These are phyloP conservation scores for Drosophila busckii DNA, from an alignment of 1,140 invertebrate species.

Conservation along the genomic window DNA sequence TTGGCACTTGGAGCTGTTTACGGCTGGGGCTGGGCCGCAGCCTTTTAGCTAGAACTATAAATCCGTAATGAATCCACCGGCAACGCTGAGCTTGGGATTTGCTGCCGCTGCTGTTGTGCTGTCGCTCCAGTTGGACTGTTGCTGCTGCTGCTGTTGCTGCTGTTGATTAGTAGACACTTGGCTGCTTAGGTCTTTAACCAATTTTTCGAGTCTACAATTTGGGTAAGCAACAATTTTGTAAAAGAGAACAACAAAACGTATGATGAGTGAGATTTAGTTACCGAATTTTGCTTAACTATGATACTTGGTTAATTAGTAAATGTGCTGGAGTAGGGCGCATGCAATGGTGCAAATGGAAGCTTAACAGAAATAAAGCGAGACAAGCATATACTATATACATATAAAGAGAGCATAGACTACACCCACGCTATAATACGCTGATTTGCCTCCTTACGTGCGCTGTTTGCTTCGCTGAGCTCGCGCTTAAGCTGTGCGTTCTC, in stretches of 20 bases:
- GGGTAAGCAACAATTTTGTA: too few relatives aligned
- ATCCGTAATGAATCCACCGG: constrained; percentile 72
- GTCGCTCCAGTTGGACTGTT: constrained; percentile 8
- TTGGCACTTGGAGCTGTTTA: background rate
- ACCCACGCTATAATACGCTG: constrained; percentile 80
- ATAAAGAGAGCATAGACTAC: constrained; percentile 64
- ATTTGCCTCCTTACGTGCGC: constrained; percentile 80
- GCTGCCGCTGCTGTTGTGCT: constrained; percentile 3
- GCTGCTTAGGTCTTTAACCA: constrained; percentile 70
- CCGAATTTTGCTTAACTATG: too few relatives aligned
- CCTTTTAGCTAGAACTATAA: constrained; percentile 75
- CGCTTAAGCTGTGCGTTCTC: constrained; percentile 76
- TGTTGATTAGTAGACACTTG: constrained; percentile 42
- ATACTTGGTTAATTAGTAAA: too few relatives aligned
- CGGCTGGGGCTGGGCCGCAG: constrained; percentile 6
- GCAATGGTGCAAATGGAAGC: too few relatives aligned
- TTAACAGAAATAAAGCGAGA: too few relatives aligned
- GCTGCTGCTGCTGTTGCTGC: constrained; percentile 1
- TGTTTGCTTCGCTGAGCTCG: constrained; percentile 80
- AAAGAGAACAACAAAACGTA: constrained; percentile 54
- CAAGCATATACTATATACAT: constrained; percentile 3
- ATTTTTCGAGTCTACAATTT: constrained; percentile 73
- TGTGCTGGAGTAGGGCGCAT: too few relatives aligned
- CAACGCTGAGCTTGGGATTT: constrained; percentile 48
- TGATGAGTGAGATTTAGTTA: constrained; percentile 54